Evolutionary conservation across 2,797 vertebrate genomes (phyloP), one percentile per base, ranked within the genome.

Genomic region (Cirrhinus mrigala): DNA sequence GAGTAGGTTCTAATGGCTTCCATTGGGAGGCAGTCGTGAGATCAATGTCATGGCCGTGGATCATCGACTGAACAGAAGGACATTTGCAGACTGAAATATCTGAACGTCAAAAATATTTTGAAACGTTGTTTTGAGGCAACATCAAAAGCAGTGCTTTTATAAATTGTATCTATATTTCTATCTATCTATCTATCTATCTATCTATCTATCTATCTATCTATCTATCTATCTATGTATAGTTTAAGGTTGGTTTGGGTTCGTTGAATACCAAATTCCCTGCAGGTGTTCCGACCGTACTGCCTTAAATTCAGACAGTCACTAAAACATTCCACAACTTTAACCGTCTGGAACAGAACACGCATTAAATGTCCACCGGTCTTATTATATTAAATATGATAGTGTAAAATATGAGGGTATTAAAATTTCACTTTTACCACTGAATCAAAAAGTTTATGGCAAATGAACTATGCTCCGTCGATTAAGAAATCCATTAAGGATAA

Each of bases 31-130:
- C 97, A 97, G 95, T 93, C 92, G 94, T 95, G 94, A 94, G 97
- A 99, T 98, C 97, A 99, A 99, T 98, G 97, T 99, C 98, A 99
- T 97, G 97, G 96, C 80, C 86, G 83, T 73, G 75, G 66, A 81
- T 71, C 50, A 44, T 60, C 18, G 40, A 70, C n/a, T 70, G 22
- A 75, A 70, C 9, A 22, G 40, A 0, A 27, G 14, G 24, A n/a
- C 7, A 37, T 29, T 40, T n/a, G 54, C 50, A 27, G 29, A 27
- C 16, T 37, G 18, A 52, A 20, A 37, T 56, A 1, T 64, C n/a
- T 64, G 6, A 40, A 29, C 3, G 7, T 20, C 15, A 68, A 20
- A 37, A 40, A 40, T 40, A 40, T 40, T 68, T 56, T 56, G 54
- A 22, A 54, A 22, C 7, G 14, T 64, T 64, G 60, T 29, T 62